phyloP scores from a whole-genome alignment of 2,888 invertebrate genomes.

The Homarus gammarus region DNA sequence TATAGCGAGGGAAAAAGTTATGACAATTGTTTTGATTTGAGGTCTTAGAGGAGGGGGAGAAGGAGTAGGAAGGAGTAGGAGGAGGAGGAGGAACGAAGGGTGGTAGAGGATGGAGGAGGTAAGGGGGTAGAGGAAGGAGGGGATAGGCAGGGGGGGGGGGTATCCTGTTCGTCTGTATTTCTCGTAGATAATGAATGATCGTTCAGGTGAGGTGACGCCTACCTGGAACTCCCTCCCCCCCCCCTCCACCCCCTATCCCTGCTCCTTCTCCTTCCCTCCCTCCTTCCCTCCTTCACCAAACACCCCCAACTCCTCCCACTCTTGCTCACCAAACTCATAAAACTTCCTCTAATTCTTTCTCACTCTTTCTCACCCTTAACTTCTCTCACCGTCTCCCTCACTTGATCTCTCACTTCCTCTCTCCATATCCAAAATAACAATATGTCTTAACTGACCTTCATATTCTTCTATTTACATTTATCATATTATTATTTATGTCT shows the following conservation, averaged over 20 bases:
- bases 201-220: constrained; percentile 30
- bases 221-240: neutral
- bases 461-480: too few relatives aligned
- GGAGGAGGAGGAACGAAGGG: neutral
- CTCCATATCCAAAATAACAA: neutral
- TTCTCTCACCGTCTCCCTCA: neutral
- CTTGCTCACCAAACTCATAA: neutral
- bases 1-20: too few relatives aligned
- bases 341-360: neutral
- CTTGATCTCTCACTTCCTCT: neutral
- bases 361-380: neutral
- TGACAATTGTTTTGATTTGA: too few relatives aligned
- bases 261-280: neutral
- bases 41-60: neutral
- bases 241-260: neutral
- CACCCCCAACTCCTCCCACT: neutral
- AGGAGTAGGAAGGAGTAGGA: neutral
- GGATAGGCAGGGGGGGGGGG: neutral
- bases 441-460: too few relatives aligned
- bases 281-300: neutral
- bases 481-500: too few relatives aligned
- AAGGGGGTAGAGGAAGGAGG: constrained; percentile 15
- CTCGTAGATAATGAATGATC: constrained; percentile 37
- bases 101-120: constrained; percentile 16
- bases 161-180: constrained; percentile 3